phyloP scores from a whole-genome alignment of 2,113 vertebrate species.

The Aphelocoma coerulescens region DNA sequence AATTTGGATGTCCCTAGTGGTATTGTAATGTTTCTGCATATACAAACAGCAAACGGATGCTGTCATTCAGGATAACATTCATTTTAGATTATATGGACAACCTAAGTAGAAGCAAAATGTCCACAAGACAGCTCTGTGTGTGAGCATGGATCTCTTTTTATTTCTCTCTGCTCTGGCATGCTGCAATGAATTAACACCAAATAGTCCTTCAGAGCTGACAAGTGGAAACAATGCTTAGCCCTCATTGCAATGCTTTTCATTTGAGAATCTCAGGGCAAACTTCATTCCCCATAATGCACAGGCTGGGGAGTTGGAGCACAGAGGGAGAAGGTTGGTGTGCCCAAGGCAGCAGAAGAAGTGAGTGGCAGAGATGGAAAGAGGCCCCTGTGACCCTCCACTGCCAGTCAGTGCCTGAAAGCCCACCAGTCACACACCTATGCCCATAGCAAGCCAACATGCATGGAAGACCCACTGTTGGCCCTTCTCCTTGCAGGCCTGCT shows the following conservation, averaged over 20 bases:
- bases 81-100: slow-evolving; percentile 1
- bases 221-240: not conserved
- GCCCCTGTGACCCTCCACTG: not conserved
- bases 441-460: not conserved
- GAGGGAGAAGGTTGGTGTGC: not conserved
- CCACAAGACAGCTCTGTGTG: not conserved
- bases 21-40: slow-evolving; percentile 18
- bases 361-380: not conserved
- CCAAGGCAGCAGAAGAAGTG: not conserved
- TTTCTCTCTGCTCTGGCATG: not conserved
- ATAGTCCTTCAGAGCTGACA: not conserved
- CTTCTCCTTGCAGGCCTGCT: not conserved
- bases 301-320: not conserved
- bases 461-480: not conserved
- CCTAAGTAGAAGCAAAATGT: slow-evolving; percentile 5
- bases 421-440: not conserved
- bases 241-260: not conserved
- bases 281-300: not conserved
- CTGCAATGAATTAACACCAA: not conserved
- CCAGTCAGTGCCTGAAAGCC: not conserved
- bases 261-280: not conserved
- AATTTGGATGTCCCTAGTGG: not conserved
- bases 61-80: slow-evolving; percentile 33
- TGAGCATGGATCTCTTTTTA: not conserved
- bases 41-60: slow-evolving; percentile 21